Percentiles rank a stretch among this genome's conserved stretches.
These are phyloP conservation scores for Drosophila guanche DNA, from an alignment of 1,140 invertebrate species.

Conservation along the genomic window DNA sequence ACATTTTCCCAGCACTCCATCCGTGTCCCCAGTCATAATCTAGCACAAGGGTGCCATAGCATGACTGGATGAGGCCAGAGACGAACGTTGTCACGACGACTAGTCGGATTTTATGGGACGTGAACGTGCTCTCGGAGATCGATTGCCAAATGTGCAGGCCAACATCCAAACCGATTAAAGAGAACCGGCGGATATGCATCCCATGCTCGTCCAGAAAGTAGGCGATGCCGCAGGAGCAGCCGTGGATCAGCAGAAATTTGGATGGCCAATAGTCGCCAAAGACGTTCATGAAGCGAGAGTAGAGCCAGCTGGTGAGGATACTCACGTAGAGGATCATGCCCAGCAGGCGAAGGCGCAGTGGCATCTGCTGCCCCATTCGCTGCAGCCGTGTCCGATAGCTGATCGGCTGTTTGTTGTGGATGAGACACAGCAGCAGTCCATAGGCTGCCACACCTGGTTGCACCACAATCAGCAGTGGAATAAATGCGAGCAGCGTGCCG, in stretches of 20 bases:
- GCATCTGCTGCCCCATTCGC: slow-evolving; percentile 1
- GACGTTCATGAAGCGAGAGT: slow-evolving; percentile 6
- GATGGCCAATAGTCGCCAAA: neutral
- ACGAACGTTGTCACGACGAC: too few species aligned
- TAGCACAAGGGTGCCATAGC: too few species aligned
- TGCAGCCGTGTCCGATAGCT: neutral
- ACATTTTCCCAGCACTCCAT: too few species aligned
- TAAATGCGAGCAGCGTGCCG: neutral
- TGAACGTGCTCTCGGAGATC: neutral
- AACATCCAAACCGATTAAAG: slow-evolving; percentile 2
- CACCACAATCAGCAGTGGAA: neutral
- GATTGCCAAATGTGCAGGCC: neutral
- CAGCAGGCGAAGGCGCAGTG: slow-evolving; percentile 1
- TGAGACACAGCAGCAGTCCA: slow-evolving; percentile 20
- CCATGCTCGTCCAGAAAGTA: slow-evolving; percentile 18
- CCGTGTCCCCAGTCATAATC: too few species aligned
- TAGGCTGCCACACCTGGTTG: slow-evolving; percentile 8
- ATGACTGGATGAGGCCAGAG: too few species aligned
- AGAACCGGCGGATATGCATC: neutral
- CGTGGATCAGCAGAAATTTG: slow-evolving; percentile 1
- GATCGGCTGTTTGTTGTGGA: slow-evolving; percentile 27
- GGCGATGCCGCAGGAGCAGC: slow-evolving; percentile 17
- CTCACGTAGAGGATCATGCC: neutral
- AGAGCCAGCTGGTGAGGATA: slow-evolving; percentile 23
- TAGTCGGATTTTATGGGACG: too few species aligned